Evolutionary conservation across 1,140 invertebrate species (phyloP).

Genomic region (Agraylea sexmaculata): DNA sequence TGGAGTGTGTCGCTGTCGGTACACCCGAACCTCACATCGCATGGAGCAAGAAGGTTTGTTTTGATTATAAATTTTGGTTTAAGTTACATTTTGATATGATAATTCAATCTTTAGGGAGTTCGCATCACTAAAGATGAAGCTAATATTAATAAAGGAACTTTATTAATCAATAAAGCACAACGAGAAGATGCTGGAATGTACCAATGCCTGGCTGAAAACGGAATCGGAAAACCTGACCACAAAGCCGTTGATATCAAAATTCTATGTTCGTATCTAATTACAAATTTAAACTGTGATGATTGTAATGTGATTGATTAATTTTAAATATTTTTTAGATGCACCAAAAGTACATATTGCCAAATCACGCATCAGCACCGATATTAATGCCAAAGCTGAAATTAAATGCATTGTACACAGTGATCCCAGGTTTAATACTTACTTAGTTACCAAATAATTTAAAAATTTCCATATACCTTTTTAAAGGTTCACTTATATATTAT

Average conservation of each 20-base stretch:
- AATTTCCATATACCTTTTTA: not conserved
- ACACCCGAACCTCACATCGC: conserved; percentile 11
- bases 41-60: conserved; percentile 15
- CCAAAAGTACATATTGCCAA: conserved; percentile 17
- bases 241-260: conserved; percentile 25
- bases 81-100: not conserved
- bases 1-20: conserved; percentile 13
- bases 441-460: not conserved
- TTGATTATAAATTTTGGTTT: not conserved
- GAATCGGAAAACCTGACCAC: conserved; percentile 26
- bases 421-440: conserved; percentile 11
- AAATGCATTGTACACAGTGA: conserved; percentile 13
- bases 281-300: too few relatives aligned
- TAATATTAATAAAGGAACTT: conserved; percentile 12
- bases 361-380: conserved; percentile 16
- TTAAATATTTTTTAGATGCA: conserved; percentile 12
- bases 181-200: conserved; percentile 30
- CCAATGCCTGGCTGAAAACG: conserved; percentile 31
- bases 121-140: conserved; percentile 13
- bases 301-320: not conserved
- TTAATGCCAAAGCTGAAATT: conserved; percentile 14
- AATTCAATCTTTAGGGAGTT: conserved; percentile 11
- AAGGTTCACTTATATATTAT: not conserved
- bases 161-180: conserved; percentile 28
- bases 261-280: too few relatives aligned